Base-by-base conservation (phyloP, 2,888 invertebrate genomes). In the Brenthis hecate region DNA sequence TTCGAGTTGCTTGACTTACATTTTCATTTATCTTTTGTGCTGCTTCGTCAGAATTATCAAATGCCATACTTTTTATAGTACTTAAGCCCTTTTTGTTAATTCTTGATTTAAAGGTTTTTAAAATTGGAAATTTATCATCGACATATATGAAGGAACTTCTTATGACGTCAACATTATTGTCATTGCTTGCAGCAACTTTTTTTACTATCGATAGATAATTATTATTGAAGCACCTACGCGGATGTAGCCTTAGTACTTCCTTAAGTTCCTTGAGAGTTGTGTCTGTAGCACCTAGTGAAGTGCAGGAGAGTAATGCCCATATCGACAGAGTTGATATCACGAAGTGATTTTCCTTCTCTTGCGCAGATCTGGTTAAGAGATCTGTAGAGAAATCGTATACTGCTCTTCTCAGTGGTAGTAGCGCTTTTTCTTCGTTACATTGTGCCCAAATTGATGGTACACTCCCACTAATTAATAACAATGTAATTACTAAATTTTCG, bases 331-430 rank as follows among this genome's bases (percentile, higher is more conserved):
- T 83, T 0, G 91, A 90, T 0, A 84, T 73, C 0, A 90, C 78
- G 73, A 91, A 92, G 62, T 92, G 92, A 28, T 85, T 82, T 0
- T 91, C 90, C 0, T 84, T 86, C 16, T 90, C 88, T 51, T 81
- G 77, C 65, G 77, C 77, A 66, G 80, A 75, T 75, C 77, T 75
- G 61, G 50, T 67, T 16, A 75, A 60, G 73, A 81, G 73, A 74
- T 72, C 74, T 68, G 75, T 64, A 72, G 74, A 75, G 78, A 75
- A 79, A 16, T 83, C 82, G 67, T 79, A 80, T 3, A 81, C 76
- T 1, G 80, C 71, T 47, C 82, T 76, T 28, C 71, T 75, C 28
- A 82, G 73, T 3, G 43, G 50, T 0, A 75, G 72, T 28, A 69
- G 58, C 0, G 81, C 80, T 5, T 19, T 76, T 11, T 79, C 58